Evolutionary conservation across 1,140 invertebrate species (phyloP), one percentile per base, ranked within the genome.

Genomic region (Oncopodura yosiiana): DNA sequence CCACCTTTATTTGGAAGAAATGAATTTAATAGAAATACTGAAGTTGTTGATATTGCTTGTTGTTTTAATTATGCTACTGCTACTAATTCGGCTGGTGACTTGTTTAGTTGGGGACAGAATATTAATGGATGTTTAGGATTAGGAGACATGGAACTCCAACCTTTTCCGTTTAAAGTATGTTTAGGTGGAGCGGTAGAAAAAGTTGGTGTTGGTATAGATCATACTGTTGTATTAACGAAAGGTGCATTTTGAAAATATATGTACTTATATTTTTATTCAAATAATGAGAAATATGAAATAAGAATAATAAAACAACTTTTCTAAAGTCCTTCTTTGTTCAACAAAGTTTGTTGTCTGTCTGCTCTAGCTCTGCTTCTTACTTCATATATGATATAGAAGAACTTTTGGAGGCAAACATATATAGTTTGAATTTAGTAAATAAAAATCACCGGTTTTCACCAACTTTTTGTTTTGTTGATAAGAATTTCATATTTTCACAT

Each of bases 31-130:
- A 76, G 80, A 26, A 73, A 85, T 58, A 73, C 70, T 8, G 73
- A 72, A 65, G 84, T 92, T 4, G 64, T 56, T 0, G 78, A 80
- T 66, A 79, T 92, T 29, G 72, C 68, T 43, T 79, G 80, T 70
- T 87, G 92, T 1, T 74, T 92, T 38, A 80, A 77, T 62, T 81
- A 90, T 68, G 76, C 87, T 67, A 83, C 81, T 34, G 92, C 89
- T 1, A 67, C 93, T 3, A 93, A 82, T 9, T 81, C 79, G 55
- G 69, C 70, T 26, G 87, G 87, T 9, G 84, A 92, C 72, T 69
- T 95, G 1, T 95, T 83, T 65, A 86, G 80, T 66, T 97, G 92
- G 93, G 93, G 92, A 5, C 76, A 80, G 64, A 94, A 95, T 71
- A 79, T 80, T 65, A 77, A 79, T 60, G 83, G 84, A 1, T 86